Conservation (phyloP, 92 coral and sea anemone genomes). For the Heliopora coerulea region DNA sequence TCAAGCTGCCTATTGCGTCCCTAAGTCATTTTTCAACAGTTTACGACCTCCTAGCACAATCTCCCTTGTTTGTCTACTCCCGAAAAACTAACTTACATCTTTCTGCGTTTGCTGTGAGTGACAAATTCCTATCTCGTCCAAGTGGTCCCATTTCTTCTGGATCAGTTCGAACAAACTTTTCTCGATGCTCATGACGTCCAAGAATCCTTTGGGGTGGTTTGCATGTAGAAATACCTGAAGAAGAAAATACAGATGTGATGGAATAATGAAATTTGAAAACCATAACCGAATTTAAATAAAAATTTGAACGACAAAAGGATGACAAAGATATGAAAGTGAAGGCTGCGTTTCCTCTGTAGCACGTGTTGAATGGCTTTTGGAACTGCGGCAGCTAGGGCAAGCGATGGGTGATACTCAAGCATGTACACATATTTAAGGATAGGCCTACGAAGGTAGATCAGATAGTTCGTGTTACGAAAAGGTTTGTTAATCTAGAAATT, state of each 20-base stretch:
- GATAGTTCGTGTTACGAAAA: too few species aligned
- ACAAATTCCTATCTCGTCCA: constrained; percentile 74
- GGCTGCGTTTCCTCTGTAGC: constrained; percentile 68
- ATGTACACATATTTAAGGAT: constrained; percentile 86
- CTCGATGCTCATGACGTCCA: constrained; percentile 90
- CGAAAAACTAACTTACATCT: constrained; percentile 61
- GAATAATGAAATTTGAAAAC: too few species aligned
- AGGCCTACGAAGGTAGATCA: constrained; percentile 68
- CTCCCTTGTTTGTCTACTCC: neutral
- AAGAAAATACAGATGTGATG: neutral
- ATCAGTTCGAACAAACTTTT: constrained; percentile 75
- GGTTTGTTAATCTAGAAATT: too few species aligned
- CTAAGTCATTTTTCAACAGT: neutral
- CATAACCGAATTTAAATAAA: too few species aligned
- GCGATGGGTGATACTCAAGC: constrained; percentile 96
- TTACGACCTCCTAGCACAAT: neutral
- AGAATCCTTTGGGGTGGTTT: constrained; percentile 76
- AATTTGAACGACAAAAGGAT: too few species aligned
- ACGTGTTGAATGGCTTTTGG: constrained; percentile 67
- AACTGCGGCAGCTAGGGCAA: constrained; percentile 74
- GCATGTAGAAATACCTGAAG: constrained; percentile 61
- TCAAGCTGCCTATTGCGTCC: neutral
- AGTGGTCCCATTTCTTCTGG: constrained; percentile 87
- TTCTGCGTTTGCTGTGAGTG: constrained; percentile 90
- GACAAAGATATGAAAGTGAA: too few species aligned